These are phyloP conservation scores for Pectinophora gossypiella DNA, from an alignment of 1,140 invertebrate genomes.

Conservation along the genomic window DNA sequence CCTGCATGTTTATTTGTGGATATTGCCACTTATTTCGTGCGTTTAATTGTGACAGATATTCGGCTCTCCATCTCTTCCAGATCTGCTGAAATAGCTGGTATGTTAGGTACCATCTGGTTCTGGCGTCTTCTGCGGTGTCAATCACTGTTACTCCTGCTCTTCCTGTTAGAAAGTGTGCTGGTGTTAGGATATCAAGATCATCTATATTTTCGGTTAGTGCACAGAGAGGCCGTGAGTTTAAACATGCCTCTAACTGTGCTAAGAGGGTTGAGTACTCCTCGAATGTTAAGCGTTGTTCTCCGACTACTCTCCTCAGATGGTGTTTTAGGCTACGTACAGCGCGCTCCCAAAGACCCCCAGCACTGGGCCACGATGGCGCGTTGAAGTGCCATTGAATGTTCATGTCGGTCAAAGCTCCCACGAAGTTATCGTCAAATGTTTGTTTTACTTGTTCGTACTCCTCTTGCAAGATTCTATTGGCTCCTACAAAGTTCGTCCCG, in stretches of 20 bases:
- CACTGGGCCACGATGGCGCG: slow-evolving; percentile 22
- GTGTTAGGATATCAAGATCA: slow-evolving; percentile 20
- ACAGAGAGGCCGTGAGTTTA: slow-evolving; percentile 35
- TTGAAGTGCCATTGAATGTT: slow-evolving; percentile 9
- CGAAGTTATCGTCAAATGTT: background rate
- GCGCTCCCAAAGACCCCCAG: slow-evolving; percentile 45
- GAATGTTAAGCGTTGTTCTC: slow-evolving; percentile 16
- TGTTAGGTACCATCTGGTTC: slow-evolving; percentile 12
- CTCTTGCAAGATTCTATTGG: background rate
- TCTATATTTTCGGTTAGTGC: slow-evolving; percentile 16
- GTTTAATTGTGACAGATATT: slow-evolving; percentile 6
- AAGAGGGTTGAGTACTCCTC: slow-evolving; percentile 26
- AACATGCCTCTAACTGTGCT: slow-evolving; percentile 16
- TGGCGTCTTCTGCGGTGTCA: background rate
- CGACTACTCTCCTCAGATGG: slow-evolving; percentile 23
- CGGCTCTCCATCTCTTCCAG: slow-evolving; percentile 7
- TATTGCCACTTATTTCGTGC: background rate
- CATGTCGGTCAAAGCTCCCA: background rate
- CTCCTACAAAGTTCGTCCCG: slow-evolving; percentile 48
- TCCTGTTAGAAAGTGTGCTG: slow-evolving; percentile 27
- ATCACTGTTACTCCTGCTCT: slow-evolving; percentile 7
- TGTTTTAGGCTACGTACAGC: slow-evolving; percentile 32
- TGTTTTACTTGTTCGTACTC: background rate
- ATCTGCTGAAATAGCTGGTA: slow-evolving; percentile 8
- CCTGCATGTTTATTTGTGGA: slow-evolving; percentile 7